Evolutionary conservation across 2,888 invertebrate species (phyloP).

Genomic region (Dolichomitus sp.): DNA sequence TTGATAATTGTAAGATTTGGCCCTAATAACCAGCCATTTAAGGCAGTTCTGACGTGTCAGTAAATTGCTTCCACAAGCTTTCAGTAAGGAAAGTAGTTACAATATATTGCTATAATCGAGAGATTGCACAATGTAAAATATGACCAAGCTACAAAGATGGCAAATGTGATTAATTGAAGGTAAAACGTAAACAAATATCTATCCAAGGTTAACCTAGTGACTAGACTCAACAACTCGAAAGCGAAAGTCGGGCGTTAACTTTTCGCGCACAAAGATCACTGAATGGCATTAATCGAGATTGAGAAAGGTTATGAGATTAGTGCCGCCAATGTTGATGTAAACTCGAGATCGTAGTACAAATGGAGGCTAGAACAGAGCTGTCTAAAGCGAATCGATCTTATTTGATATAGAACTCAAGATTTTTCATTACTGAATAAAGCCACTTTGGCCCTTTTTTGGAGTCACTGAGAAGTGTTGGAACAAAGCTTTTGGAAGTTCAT

Average conservation of each 20-base stretch:
- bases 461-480: not conserved
- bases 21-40: too few species aligned
- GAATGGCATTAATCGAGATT: not conserved
- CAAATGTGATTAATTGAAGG: not conserved
- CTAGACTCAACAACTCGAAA: not conserved
- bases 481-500: not conserved
- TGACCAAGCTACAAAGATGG: too few species aligned
- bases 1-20: too few species aligned
- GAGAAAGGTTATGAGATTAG: not conserved
- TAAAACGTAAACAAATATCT: constrained; percentile 3
- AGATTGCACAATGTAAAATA: not conserved
- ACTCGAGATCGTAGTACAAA: constrained; percentile 16
- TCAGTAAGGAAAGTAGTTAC: not conserved
- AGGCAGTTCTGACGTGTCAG: not conserved
- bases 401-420: not conserved
- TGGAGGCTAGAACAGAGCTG: constrained; percentile 12
- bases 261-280: not conserved
- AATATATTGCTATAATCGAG: not conserved
- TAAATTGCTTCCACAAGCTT: not conserved
- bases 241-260: not conserved
- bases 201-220: constrained; percentile 4
- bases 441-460: not conserved
- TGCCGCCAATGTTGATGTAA: constrained; percentile 9
- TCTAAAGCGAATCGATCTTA: constrained; percentile 6
- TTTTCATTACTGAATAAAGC: constrained; percentile 1